Percentiles rank a stretch among this genome's conserved stretches.
These are phyloP conservation scores for Cotesia typhae DNA, from an alignment of 1,140 invertebrate species.

Conservation along the genomic window DNA sequence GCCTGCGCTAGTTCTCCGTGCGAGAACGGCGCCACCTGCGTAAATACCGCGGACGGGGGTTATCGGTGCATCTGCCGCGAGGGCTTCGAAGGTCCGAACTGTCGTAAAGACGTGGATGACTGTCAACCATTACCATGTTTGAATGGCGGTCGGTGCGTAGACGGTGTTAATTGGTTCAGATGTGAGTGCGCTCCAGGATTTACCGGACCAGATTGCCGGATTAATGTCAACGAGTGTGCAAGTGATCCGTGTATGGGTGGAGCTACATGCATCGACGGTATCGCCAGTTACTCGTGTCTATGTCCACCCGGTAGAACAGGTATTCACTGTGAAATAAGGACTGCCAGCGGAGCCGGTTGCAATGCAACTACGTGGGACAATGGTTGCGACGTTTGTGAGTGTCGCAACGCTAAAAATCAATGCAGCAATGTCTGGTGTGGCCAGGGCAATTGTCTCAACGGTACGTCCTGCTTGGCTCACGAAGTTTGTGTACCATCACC, in stretches of 20 bases:
- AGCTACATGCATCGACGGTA: slow-evolving; percentile 81
- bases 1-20: slow-evolving; percentile 78
- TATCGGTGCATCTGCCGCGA: slow-evolving; percentile 76
- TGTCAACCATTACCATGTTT: slow-evolving; percentile 74
- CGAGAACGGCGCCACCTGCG: slow-evolving; percentile 79
- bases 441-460: slow-evolving; percentile 78
- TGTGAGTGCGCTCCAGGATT: slow-evolving; percentile 81
- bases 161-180: slow-evolving; percentile 81
- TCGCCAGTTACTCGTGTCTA: slow-evolving; percentile 80
- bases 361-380: slow-evolving; percentile 66
- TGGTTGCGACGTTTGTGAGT: slow-evolving; percentile 86
- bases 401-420: slow-evolving; percentile 75
- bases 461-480: slow-evolving; percentile 59
- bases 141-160: slow-evolving; percentile 81
- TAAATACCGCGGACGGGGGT: slow-evolving; percentile 74
- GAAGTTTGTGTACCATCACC: slow-evolving; percentile 81
- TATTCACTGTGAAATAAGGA: slow-evolving; percentile 71
- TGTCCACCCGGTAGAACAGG: slow-evolving; percentile 83
- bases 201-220: slow-evolving; percentile 76
- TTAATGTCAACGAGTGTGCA: slow-evolving; percentile 82
- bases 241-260: slow-evolving; percentile 85
- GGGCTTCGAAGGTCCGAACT: slow-evolving; percentile 72
- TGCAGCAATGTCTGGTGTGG: slow-evolving; percentile 90
- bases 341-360: slow-evolving; percentile 53
- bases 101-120: slow-evolving; percentile 73